Evolutionary conservation across 2,797 vertebrate species (phyloP).

Genomic region (Spheniscus humboldti): DNA sequence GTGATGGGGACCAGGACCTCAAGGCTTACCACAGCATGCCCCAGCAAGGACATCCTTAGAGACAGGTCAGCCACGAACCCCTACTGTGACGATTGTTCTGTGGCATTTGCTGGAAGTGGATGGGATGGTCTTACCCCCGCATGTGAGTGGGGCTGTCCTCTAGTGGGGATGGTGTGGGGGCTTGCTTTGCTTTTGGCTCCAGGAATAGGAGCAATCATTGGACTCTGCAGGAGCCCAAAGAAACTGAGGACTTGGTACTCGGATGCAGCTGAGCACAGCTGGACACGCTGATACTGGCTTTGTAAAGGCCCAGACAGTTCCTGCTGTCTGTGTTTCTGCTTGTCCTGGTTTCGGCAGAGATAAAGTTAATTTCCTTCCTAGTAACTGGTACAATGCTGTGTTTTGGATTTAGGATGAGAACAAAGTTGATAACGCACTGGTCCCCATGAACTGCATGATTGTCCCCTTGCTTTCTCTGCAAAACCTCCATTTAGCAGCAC

Average conservation of each 20-base stretch:
- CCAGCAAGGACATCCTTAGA: neutral
- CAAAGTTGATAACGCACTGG: too few species aligned
- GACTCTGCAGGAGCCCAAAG: neutral
- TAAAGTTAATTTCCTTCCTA: too few species aligned
- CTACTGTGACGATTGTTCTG: neutral
- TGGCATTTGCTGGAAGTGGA: neutral
- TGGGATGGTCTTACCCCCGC: neutral
- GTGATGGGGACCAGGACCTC: neutral
- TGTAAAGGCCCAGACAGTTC: neutral
- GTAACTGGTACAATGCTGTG: too few species aligned
- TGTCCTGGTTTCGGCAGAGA: too few species aligned
- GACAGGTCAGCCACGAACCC: neutral
- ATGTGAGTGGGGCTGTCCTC: neutral
- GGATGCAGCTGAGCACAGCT: neutral
- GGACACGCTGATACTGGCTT: neutral
- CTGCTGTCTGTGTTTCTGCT: neutral
- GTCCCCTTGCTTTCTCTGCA: neutral
- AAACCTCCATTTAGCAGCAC: neutral
- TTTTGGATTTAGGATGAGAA: too few species aligned
- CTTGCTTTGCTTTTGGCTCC: neutral
- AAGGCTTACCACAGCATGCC: neutral
- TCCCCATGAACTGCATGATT: neutral
- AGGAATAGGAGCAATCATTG: neutral
- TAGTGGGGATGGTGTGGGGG: neutral
- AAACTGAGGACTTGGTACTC: neutral